phyloP scores from a whole-genome alignment of 2,888 invertebrate species.

The Phaonia tiefii region DNA sequence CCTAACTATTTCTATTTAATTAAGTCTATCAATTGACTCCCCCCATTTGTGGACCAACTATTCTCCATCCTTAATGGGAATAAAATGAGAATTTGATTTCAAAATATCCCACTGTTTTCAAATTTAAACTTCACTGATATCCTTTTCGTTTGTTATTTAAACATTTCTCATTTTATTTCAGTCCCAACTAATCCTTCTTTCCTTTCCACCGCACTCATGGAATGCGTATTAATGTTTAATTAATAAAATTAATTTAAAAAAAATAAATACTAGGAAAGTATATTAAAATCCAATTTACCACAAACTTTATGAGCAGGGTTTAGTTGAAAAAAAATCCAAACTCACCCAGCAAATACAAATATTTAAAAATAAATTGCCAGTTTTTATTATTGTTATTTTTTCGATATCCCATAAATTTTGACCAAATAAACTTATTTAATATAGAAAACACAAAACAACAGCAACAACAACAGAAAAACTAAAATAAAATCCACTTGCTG shows the following conservation, averaged over 20 bases:
- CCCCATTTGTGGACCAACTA: too few species aligned
- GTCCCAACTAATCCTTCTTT: too few species aligned
- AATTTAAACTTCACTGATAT: too few species aligned
- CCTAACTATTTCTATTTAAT: too few species aligned
- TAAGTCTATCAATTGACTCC: too few species aligned
- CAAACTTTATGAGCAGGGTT: slow-evolving; percentile 4
- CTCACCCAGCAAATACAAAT: slow-evolving; percentile 6
- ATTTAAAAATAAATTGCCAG: slow-evolving; percentile 39
- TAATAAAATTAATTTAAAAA: neutral
- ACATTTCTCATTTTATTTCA: too few species aligned
- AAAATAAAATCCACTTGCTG: slow-evolving; percentile 61
- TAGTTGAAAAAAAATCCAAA: neutral
- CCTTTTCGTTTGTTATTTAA: too few species aligned
- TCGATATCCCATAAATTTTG: slow-evolving; percentile 53
- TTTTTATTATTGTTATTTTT: slow-evolving; percentile 47
- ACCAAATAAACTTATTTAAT: slow-evolving; percentile 60
- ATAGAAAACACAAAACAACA: slow-evolving; percentile 18
- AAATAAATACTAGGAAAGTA: slow-evolving; percentile 4
- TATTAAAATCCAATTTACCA: slow-evolving; percentile 48
- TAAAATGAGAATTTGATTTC: too few species aligned
- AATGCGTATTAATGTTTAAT: slow-evolving; percentile 18
- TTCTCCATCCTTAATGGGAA: too few species aligned
- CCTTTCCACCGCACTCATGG: too few species aligned
- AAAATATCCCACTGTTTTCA: too few species aligned
- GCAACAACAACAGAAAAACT: slow-evolving; percentile 22